Percentiles rank a stretch among this genome's conserved stretches.
These are phyloP conservation scores for Xyliphius kryptos DNA, from an alignment of 2,113 vertebrate genomes.

Conservation along the genomic window DNA sequence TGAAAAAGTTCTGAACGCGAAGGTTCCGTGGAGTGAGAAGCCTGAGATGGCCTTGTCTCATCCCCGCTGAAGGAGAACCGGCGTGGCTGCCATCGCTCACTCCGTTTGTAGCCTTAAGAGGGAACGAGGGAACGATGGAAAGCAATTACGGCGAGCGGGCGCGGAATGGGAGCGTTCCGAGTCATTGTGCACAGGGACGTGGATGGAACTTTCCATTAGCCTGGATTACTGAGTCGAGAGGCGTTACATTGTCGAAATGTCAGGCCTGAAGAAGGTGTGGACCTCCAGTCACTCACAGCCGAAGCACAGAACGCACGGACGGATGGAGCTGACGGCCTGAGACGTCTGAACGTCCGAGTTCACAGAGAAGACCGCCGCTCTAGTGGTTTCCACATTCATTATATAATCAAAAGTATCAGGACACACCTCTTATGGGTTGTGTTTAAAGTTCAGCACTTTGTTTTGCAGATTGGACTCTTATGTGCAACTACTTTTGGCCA, in stretches of 20 bases:
- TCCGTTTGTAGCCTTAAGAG: conserved; percentile 15
- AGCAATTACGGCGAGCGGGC: conserved; percentile 10
- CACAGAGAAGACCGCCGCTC: too few relatives aligned
- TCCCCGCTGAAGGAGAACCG: conserved; percentile 21
- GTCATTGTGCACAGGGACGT: conserved; percentile 17
- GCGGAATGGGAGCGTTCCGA: conserved; percentile 23
- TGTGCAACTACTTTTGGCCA: too few relatives aligned
- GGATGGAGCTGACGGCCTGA: too few relatives aligned
- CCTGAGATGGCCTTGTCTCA: background rate
- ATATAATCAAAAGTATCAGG: too few relatives aligned
- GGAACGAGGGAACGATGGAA: conserved; percentile 10
- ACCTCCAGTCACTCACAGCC: background rate
- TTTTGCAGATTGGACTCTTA: too few relatives aligned
- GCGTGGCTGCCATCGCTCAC: conserved; percentile 14
- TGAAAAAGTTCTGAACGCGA: background rate
- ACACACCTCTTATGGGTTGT: too few relatives aligned
- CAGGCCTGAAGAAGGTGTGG: background rate
- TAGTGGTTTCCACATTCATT: too few relatives aligned
- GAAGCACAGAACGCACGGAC: background rate
- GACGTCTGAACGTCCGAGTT: too few relatives aligned
- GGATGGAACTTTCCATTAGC: conserved; percentile 13
- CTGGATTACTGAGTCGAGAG: background rate
- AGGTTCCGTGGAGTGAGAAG: background rate
- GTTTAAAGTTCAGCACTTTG: too few relatives aligned
- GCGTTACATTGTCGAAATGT: background rate